These are phyloP conservation scores for Sipha flava DNA, from an alignment of 1,140 invertebrate genomes.

Conservation along the genomic window DNA sequence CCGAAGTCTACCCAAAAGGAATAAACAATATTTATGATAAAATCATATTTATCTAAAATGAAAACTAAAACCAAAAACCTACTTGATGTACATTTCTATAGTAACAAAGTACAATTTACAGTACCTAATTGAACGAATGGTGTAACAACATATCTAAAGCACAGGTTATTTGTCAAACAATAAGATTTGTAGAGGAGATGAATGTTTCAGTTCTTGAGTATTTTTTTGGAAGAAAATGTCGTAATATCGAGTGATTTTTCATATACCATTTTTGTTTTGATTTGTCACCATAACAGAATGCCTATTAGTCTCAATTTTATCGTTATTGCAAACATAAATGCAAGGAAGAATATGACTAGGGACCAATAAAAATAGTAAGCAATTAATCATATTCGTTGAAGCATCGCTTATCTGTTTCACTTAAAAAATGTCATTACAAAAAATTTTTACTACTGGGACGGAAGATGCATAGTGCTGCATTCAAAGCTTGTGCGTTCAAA, in stretches of 20 bases:
- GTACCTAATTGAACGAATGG: too few relatives aligned
- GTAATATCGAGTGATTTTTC: neutral
- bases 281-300: neutral
- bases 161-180: too few relatives aligned
- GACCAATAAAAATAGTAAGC: neutral
- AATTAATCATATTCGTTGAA: constrained; percentile 7
- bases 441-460: neutral
- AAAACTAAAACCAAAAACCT: too few relatives aligned
- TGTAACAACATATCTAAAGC: too few relatives aligned
- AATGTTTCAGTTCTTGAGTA: neutral
- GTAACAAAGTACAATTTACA: too few relatives aligned
- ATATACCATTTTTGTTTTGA: neutral
- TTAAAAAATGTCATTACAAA: neutral
- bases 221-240: neutral
- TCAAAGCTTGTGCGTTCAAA: constrained; percentile 7
- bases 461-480: neutral
- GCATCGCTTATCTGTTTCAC: neutral
- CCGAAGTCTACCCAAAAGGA: too few relatives aligned
- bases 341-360: neutral
- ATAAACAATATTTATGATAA: too few relatives aligned
- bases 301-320: neutral
- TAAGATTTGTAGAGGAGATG: neutral
- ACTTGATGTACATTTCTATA: too few relatives aligned
- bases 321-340: neutral
- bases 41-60: too few relatives aligned